Percentiles rank a stretch among this genome's conserved stretches.
Evolutionary conservation across 2,888 invertebrate species (phyloP).

Genomic region (Drosophila maculinotata): DNA sequence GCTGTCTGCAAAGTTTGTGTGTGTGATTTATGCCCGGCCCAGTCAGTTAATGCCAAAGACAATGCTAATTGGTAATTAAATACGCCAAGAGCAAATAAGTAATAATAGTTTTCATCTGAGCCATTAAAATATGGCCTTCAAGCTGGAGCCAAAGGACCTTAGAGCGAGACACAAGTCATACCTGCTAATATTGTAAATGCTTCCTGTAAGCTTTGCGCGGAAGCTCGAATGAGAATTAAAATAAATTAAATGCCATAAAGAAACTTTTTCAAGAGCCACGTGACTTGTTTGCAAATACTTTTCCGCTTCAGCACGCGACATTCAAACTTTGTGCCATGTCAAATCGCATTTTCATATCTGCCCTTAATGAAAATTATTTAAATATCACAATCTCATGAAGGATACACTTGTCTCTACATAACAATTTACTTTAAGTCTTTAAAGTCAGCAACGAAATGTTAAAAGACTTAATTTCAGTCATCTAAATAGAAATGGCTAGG

Average conservation of each 20-base stretch:
- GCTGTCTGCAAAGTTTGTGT: slow-evolving; percentile 26
- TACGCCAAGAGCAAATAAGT: slow-evolving; percentile 8
- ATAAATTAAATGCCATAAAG: slow-evolving; percentile 49
- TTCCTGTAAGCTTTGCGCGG: background rate
- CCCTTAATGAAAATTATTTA: slow-evolving; percentile 50
- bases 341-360: slow-evolving; percentile 14
- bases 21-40: slow-evolving; percentile 56
- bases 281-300: slow-evolving; percentile 46
- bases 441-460: slow-evolving; percentile 9
- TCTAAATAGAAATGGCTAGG: slow-evolving; percentile 3
- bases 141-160: background rate
- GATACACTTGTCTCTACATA: background rate
- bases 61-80: slow-evolving; percentile 59
- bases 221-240: slow-evolving; percentile 37
- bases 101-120: slow-evolving; percentile 18
- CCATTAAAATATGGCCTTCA: background rate
- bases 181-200: slow-evolving; percentile 19
- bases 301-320: slow-evolving; percentile 14
- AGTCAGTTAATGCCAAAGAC: slow-evolving; percentile 40
- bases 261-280: slow-evolving; percentile 42
- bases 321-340: slow-evolving; percentile 27
- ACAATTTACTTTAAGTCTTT: slow-evolving; percentile 8
- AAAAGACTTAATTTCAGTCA: slow-evolving; percentile 26
- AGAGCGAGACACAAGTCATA: background rate
- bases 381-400: slow-evolving; percentile 22